Conservation (phyloP, 2,888 invertebrate species). For the Brachyptera putata region DNA sequence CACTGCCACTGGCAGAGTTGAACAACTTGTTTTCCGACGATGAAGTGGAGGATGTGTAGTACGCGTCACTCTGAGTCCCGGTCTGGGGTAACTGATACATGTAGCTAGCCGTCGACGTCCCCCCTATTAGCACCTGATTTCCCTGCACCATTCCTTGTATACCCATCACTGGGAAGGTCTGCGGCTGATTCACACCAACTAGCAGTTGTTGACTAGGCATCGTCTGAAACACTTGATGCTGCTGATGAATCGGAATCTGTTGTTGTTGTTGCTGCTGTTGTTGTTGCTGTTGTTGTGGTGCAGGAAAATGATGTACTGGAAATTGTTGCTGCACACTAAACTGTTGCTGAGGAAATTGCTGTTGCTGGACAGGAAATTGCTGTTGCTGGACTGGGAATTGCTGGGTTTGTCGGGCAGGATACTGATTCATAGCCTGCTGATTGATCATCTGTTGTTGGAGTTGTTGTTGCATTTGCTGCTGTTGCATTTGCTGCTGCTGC, state of each 20-base stretch:
- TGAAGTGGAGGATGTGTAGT: neutral
- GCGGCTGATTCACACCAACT: neutral
- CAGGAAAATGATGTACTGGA: too few relatives aligned
- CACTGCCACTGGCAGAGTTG: neutral
- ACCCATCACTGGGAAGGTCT: neutral
- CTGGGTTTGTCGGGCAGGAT: slow-evolving; percentile 12
- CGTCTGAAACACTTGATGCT: slow-evolving; percentile 31
- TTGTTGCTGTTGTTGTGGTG: slow-evolving; percentile 29
- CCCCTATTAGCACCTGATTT: neutral
- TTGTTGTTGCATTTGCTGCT: slow-evolving; percentile 28
- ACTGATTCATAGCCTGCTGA: slow-evolving; percentile 4
- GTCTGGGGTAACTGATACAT: neutral
- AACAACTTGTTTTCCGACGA: neutral
- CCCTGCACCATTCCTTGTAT: neutral
- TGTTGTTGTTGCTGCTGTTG: slow-evolving; percentile 31
- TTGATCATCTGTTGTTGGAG: slow-evolving; percentile 14
- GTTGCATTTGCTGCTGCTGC: slow-evolving; percentile 32
- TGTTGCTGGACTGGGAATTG: slow-evolving; percentile 25
- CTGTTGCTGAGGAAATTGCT: slow-evolving; percentile 6
- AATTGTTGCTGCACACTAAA: slow-evolving; percentile 26
- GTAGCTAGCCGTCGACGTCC: neutral
- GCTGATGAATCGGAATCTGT: slow-evolving; percentile 26
- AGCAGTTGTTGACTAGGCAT: slow-evolving; percentile 18
- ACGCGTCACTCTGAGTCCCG: neutral
- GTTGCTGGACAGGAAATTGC: slow-evolving; percentile 7